A percentile compares a stretch with the other conserved stretches of the same genome.
Evolutionary conservation across 2,888 invertebrate species (phyloP).

Genomic region (Meiosimyza platycephala): DNA sequence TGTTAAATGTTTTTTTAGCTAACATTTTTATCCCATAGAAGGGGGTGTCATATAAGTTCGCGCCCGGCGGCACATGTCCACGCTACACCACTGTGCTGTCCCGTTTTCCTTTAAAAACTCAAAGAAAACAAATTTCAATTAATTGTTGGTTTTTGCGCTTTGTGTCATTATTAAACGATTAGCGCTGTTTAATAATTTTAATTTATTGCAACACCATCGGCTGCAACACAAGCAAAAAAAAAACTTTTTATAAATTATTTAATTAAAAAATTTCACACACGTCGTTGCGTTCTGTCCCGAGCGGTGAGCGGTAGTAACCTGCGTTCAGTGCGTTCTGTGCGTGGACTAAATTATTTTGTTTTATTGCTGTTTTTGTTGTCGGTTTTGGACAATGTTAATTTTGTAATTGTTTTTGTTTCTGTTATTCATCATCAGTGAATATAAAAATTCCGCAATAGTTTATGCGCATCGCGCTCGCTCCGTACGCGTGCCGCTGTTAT

Average conservation of each 20-base stretch:
- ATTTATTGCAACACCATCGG: background rate
- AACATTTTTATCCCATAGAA: too few species aligned
- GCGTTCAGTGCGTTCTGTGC: constrained; percentile 5
- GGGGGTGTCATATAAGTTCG: too few species aligned
- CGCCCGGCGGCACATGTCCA: too few species aligned
- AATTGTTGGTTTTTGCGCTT: too few species aligned
- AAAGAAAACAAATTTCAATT: too few species aligned
- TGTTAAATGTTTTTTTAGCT: too few species aligned
- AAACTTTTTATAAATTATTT: constrained; percentile 26
- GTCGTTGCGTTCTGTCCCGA: background rate
- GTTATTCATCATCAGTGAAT: constrained; percentile 32
- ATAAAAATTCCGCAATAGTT: constrained; percentile 51
- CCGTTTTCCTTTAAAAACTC: too few species aligned
- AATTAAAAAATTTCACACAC: constrained; percentile 18
- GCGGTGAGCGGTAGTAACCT: background rate
- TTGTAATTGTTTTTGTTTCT: constrained; percentile 28
- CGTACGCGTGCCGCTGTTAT: constrained; percentile 5
- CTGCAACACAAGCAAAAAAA: background rate
- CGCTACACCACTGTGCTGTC: too few species aligned
- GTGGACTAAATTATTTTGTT: constrained; percentile 13
- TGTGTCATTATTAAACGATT: constrained; percentile 1
- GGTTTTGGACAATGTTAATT: constrained; percentile 26
- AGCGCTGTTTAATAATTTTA: constrained; percentile 3
- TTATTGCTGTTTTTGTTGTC: constrained; percentile 7
- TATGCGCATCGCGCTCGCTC: constrained; percentile 34